Base-by-base conservation (phyloP, 2,888 invertebrate species). In the Erpobdella octoculata region DNA sequence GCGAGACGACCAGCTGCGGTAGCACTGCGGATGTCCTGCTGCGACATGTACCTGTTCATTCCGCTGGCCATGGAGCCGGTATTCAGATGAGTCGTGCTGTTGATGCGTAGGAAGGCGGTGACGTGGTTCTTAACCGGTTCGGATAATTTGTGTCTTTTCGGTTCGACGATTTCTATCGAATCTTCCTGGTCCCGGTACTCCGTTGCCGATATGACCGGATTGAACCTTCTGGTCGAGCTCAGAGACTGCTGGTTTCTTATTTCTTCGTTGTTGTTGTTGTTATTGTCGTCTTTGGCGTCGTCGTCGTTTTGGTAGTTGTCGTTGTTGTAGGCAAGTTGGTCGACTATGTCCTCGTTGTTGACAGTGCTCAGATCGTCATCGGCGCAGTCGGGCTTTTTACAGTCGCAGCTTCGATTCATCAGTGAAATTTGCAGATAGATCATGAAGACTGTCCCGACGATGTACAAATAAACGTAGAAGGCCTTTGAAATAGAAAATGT, bases 401-500 rank as follows among this genome's bases (percentile, higher is more conserved):
- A 2, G 21, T n/a, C 33, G 33, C 69, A 21, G 8, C 28, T 21
- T n/a, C 18, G 41, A 21, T 28, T 33, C 15, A 62, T 61, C 48
- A 35, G 65, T 2, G 41, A 12, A 12, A 62, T 21, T 76, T 80
- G 79, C 70, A 81, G 78, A 74, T 80, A 81, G 33, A 80, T 74
- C 48, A 81, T 74, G 35, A 80, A 75, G 18, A 76, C 72, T 28
- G 80, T 77, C 1, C 80, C 80, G 6, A 78, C 78, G 9, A 75
- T 69, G 76, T 80, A 81, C 33, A 81, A 75, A 74, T 81, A 81
- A 38, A 80, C 75, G 71, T 78, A 74, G 72, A 80, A 81, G 53
- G 78, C 77, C 81, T 81, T 78, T 33, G 58, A 68, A 41, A 18
- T 31, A n/a, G 33, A 4, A 9, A 33, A 33, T 62, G n/a, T 62